Conservation (phyloP, 2,888 invertebrate species). For the Drosophila ezoana region DNA sequence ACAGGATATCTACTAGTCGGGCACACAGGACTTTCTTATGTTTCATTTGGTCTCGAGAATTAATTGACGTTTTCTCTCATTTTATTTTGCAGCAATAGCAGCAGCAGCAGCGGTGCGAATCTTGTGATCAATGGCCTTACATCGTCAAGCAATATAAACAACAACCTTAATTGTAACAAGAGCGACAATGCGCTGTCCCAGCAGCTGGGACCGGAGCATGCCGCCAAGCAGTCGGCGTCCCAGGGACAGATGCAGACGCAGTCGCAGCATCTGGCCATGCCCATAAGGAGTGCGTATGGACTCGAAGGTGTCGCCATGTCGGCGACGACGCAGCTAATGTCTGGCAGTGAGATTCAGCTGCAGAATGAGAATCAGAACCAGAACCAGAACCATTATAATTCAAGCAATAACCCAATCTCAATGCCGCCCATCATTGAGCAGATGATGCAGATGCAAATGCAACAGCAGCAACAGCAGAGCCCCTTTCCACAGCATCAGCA, state of each 20-base stretch:
- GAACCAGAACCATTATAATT: slow-evolving; percentile 71
- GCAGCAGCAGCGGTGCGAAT: slow-evolving; percentile 69
- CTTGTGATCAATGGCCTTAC: slow-evolving; percentile 83
- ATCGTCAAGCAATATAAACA: slow-evolving; percentile 79
- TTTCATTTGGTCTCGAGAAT: neutral
- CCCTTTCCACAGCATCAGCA: slow-evolving; percentile 53
- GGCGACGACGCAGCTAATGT: slow-evolving; percentile 47
- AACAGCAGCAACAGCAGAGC: slow-evolving; percentile 52
- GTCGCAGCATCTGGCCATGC: slow-evolving; percentile 45
- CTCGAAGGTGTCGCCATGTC: slow-evolving; percentile 52
- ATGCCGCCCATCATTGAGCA: slow-evolving; percentile 78
- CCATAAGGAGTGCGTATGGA: slow-evolving; percentile 40
- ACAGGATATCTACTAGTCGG: neutral
- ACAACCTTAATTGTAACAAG: slow-evolving; percentile 56
- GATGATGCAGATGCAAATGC: slow-evolving; percentile 80
- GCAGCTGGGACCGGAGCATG: slow-evolving; percentile 53
- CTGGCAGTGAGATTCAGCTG: slow-evolving; percentile 59
- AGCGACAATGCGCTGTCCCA: slow-evolving; percentile 55
- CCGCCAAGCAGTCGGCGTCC: slow-evolving; percentile 39
- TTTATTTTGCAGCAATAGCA: slow-evolving; percentile 32
- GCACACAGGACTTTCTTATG: neutral
- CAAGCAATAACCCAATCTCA: slow-evolving; percentile 76
- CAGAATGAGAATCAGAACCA: slow-evolving; percentile 64
- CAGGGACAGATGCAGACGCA: slow-evolving; percentile 12
- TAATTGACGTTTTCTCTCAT: neutral